Evolutionary conservation across 2,888 invertebrate species (phyloP).

Genomic region (Erebia palarica): DNA sequence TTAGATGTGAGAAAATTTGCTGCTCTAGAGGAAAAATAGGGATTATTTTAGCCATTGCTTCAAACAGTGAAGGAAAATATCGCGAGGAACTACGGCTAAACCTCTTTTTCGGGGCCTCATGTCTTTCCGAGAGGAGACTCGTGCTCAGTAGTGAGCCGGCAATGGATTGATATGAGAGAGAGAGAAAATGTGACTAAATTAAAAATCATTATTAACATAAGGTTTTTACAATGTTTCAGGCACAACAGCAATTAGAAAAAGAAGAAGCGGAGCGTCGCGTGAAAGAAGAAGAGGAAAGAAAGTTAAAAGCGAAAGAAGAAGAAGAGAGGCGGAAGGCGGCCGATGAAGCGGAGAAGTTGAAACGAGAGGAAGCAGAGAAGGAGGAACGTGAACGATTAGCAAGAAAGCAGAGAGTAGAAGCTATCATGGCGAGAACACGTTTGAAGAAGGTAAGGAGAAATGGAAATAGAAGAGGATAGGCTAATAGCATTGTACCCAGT

Average conservation of each 20-base stretch:
- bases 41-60: no score
- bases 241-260: constrained; percentile 77
- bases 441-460: constrained; percentile 63
- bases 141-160: no score
- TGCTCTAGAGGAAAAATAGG: no score
- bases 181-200: no score
- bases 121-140: no score
- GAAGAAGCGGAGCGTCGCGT: constrained; percentile 89
- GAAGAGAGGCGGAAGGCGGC: constrained; percentile 90
- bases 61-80: no score
- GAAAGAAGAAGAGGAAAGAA: constrained; percentile 87
- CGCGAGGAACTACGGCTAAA: no score
- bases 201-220: not conserved
- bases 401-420: constrained; percentile 94
- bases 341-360: constrained; percentile 92
- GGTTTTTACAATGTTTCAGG: constrained; percentile 55
- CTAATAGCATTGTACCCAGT: no score
- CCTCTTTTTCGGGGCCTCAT: no score
- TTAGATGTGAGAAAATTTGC: no score
- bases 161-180: no score
- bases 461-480: not conserved
- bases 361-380: constrained; percentile 91
- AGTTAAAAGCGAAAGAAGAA: constrained; percentile 83
- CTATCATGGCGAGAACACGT: constrained; percentile 95
- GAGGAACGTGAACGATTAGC: constrained; percentile 95